Evolutionary conservation across 2,797 vertebrate genomes (phyloP), one percentile per base, ranked within the genome.

Genomic region (Clarias laeviceps): DNA sequence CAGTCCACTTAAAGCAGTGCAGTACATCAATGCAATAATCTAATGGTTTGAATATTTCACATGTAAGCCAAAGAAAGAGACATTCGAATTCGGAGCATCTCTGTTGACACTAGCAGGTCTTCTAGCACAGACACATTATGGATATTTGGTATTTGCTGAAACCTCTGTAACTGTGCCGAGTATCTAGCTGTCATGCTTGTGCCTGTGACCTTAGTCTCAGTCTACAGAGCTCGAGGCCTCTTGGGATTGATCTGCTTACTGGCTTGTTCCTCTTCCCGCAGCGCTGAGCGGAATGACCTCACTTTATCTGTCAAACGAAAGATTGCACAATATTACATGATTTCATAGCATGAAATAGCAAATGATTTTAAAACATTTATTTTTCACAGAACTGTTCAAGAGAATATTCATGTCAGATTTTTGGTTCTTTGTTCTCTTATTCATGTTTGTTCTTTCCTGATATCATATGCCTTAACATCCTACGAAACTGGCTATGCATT

Each of bases 211-310:
- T 83, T 80, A 22, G 80, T 64, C 64, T 8, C 85, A 80, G 68
- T 86, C 89, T 95, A 95, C 91, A 96, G 91, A 83, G 94, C 94
- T 37, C 93, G 94, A 66, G 97, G 97, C 95, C 97, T 97, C 93
- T 99, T 99, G 82, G 97, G 97, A 90, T 97, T 98, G 93, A 99
- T 99, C 95, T 99, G 98, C 96, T 98, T 98, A 96, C 98, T 99
- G 94, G 98, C 98, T 88, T 99, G 98, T 91, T 99, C 98, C 90
- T 99, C 98, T 87, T 99, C 97, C 90, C 98, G 97, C 27, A 99
- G 96, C 29, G 97, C 90, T 88, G 97, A 95, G 85, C 98, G 97
- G 94, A 99, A 99, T 76, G 97, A 98, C 92, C 98, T 99, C 94
- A 99, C 98, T 97, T 99, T 99, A 94, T 99, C 98, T 99, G 94